Base-by-base conservation (phyloP, 2,888 invertebrate species). In the Oeneis ivallda region DNA sequence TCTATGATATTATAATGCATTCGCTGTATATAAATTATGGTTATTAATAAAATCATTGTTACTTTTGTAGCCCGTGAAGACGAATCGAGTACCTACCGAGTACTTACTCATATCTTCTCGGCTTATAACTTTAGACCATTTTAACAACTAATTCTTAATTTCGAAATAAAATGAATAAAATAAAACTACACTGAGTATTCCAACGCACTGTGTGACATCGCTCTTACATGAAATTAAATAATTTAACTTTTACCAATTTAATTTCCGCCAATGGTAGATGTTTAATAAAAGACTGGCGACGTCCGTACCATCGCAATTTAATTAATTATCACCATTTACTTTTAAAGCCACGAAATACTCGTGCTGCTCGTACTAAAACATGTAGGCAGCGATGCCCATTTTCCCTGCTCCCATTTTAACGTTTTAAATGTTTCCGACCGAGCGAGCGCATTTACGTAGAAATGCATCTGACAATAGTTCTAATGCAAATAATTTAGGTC, bases 361-460 rank as follows among this genome's bases (percentile, higher is more conserved):
- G 15, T 15, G n/a, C 26, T 26, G 26, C 7, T n/a, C 15, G n/a
- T n/a, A n/a, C n/a, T 45, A n/a, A 50, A 19, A 26, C 50, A 26
- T 26, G 50, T 50, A 26, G 13, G 26, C 5, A 26, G 26, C 26
- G 5, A 4, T 26, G 26, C 13, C 50, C 50, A 26, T 50, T 26
- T 13, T 45, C 5, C n/a, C n/a, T n/a, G n/a, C 19, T 52, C 52
- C 52, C 52, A 34, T 32, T 52, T 32, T 52, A 8, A 34, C 32
- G 34, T n/a, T 52, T 52, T 52, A 52, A 52, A 52, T 52, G 4
- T 19, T 52, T 52, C 32, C 34, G 11, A 11, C 9, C n/a, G 52
- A 52, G 52, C n/a, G n/a, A 52, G 34, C 52, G 11, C 26, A 49
- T 49, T 32, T 34, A 52, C 13, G 34, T 52, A 52, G n/a, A 34